Conservation (phyloP, 2,797 vertebrate species). For the Falco berigora region DNA sequence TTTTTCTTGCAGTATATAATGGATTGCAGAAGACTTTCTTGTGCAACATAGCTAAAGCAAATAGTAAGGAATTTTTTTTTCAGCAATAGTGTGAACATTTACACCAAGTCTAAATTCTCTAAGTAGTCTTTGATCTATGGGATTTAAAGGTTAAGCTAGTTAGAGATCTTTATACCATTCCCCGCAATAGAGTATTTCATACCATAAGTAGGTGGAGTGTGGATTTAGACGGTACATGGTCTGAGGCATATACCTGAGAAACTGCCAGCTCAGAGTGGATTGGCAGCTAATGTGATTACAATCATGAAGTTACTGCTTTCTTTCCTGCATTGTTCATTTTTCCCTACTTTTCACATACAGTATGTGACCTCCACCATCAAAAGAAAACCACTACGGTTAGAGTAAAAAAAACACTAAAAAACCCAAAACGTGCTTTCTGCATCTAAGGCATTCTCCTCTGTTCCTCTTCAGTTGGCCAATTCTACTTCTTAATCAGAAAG, state of each 20-base stretch:
- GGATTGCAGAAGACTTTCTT: background rate
- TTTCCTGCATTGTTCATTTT: background rate
- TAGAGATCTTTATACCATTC: background rate
- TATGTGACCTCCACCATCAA: background rate
- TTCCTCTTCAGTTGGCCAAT: constrained; percentile 82
- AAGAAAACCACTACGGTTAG: background rate
- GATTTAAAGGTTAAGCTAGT: background rate
- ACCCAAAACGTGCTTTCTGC: background rate
- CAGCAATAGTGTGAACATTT: background rate
- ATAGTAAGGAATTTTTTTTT: background rate
- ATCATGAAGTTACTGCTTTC: background rate
- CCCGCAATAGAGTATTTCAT: background rate
- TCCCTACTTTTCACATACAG: background rate
- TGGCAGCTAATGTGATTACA: background rate
- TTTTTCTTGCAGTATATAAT: background rate
- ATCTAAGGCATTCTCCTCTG: background rate
- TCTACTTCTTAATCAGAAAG: constrained; percentile 97
- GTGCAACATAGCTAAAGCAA: background rate
- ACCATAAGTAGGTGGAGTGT: background rate
- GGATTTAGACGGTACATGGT: background rate
- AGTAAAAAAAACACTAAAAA: fast-evolving
- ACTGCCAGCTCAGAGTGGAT: background rate
- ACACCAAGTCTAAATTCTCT: background rate
- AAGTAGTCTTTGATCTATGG: background rate
- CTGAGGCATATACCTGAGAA: background rate